A percentile compares a stretch with the other conserved stretches of the same genome.
Evolutionary conservation across 2,113 vertebrate genomes (phyloP).

Genomic region (Hemicordylus capensis): DNA sequence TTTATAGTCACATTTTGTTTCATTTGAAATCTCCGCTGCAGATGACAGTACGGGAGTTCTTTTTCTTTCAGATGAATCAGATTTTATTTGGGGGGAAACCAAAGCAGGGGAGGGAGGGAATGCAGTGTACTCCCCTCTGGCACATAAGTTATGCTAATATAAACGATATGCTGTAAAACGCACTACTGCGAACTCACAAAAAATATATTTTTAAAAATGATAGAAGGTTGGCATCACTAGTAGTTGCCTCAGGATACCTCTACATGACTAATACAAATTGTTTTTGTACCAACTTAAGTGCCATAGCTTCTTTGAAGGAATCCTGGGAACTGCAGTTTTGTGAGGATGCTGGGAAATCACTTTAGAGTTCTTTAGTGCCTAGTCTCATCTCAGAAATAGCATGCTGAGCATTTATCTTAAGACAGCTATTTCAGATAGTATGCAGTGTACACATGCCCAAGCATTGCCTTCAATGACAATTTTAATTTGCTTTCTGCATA

Average conservation of each 20-base stretch:
- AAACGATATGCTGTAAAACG: background rate
- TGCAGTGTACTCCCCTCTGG: background rate
- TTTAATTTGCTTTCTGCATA: too few species aligned
- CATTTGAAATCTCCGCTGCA: background rate
- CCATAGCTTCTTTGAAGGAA: background rate
- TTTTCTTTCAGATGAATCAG: background rate
- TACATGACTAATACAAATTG: background rate
- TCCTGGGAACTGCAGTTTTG: background rate
- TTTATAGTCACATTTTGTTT: background rate
- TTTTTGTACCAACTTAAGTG: background rate
- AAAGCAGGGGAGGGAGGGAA: too few species aligned
- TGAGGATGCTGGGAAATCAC: background rate
- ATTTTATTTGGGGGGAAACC: too few species aligned
- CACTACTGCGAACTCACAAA: background rate
- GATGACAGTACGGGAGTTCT: too few species aligned
- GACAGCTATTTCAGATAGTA: too few species aligned
- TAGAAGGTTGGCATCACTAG: background rate
- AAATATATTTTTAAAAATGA: background rate
- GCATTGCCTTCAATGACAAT: too few species aligned
- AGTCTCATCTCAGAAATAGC: too few species aligned
- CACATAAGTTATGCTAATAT: background rate
- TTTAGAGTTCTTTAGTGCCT: too few species aligned
- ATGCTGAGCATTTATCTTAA: too few species aligned
- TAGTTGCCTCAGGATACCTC: background rate
- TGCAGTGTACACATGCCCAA: too few species aligned